Conservation (phyloP, 1,140 invertebrate genomes). For the Metaphire vulgaris region DNA sequence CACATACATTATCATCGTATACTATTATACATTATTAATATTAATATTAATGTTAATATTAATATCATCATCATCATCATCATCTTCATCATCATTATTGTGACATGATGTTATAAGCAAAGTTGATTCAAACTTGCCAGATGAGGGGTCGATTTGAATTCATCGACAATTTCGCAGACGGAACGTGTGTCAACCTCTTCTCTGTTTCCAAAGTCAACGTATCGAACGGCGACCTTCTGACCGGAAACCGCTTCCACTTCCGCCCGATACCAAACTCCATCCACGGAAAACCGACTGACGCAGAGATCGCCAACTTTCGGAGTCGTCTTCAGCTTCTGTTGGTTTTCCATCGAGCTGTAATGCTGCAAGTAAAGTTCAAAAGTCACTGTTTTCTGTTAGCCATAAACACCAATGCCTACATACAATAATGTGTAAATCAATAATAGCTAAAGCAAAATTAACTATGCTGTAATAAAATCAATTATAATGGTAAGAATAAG, state of each 20-base stretch:
- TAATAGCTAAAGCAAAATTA: too few relatives aligned
- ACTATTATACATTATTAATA: too few relatives aligned
- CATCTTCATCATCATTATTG: too few relatives aligned
- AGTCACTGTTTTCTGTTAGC: too few relatives aligned
- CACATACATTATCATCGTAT: too few relatives aligned
- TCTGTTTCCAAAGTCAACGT: neutral
- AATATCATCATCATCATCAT: too few relatives aligned
- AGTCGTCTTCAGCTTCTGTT: neutral
- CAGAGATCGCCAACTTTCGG: neutral
- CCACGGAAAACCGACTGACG: neutral
- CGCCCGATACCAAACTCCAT: neutral
- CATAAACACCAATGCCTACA: too few relatives aligned
- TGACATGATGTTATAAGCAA: neutral
- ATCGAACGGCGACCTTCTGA: neutral
- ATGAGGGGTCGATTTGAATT: neutral
- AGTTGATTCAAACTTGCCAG: neutral
- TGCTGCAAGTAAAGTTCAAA: too few relatives aligned
- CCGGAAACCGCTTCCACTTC: neutral
- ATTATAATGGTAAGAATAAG: too few relatives aligned
- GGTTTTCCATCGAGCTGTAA: neutral
- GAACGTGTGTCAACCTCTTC: neutral
- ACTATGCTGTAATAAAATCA: too few relatives aligned
- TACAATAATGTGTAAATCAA: too few relatives aligned
- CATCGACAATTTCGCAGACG: neutral
- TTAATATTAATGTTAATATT: too few relatives aligned